Percentiles rank a stretch among this genome's conserved stretches.
Conservation (phyloP, 1,140 invertebrate species). For the Drosophila sp. region DNA sequence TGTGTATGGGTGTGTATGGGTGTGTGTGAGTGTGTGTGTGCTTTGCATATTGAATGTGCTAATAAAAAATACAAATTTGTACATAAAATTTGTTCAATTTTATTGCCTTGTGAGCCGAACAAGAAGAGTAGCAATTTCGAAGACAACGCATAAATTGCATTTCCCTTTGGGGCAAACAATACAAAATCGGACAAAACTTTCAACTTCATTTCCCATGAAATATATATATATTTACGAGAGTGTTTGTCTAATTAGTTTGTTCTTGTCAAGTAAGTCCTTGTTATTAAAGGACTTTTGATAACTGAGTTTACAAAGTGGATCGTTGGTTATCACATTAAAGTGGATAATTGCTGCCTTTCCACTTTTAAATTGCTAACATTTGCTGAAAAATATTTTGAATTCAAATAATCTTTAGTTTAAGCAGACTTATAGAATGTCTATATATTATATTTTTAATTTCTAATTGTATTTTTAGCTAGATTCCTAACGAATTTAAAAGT, state of each 20-base stretch:
- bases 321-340: too few relatives aligned
- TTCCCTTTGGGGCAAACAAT: slow-evolving; percentile 9
- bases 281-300: background rate
- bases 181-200: slow-evolving; percentile 14
- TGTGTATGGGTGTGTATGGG: slow-evolving; percentile 9
- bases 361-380: too few relatives aligned
- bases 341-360: too few relatives aligned
- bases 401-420: too few relatives aligned
- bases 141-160: slow-evolving; percentile 44
- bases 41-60: slow-evolving; percentile 74
- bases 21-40: slow-evolving; percentile 39
- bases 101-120: slow-evolving; percentile 47
- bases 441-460: too few relatives aligned
- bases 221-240: background rate
- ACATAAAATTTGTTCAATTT: slow-evolving; percentile 77
- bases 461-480: too few relatives aligned
- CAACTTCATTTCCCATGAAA: background rate
- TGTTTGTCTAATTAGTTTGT: background rate
- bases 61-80: slow-evolving; percentile 81
- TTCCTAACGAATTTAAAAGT: too few relatives aligned
- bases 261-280: background rate
- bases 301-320: too few relatives aligned
- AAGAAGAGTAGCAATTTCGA: slow-evolving; percentile 42
- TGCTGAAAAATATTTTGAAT: too few relatives aligned
- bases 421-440: too few relatives aligned